phyloP scores from a whole-genome alignment of 2,113 vertebrate species.

The Arothron firmamentum region DNA sequence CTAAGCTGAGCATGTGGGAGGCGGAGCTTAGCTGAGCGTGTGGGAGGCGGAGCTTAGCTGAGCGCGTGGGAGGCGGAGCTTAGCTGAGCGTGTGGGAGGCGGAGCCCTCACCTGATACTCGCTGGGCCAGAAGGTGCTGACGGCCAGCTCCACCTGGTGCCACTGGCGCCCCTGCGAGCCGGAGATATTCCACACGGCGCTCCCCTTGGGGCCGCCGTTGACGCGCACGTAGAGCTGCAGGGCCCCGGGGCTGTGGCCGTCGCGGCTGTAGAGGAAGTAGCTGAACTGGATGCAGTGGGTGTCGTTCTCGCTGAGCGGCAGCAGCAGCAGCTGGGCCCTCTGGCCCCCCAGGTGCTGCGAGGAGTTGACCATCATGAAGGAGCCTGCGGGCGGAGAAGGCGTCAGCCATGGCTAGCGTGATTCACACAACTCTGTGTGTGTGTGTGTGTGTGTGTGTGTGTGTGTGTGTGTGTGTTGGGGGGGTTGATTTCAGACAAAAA shows the following conservation, averaged over 20 bases:
- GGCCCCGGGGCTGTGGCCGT: conserved; percentile 86
- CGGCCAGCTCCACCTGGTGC: conserved; percentile 92
- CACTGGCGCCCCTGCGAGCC: conserved; percentile 88
- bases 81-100: not conserved
- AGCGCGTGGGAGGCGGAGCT: not conserved
- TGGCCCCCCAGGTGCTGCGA: conserved; percentile 85
- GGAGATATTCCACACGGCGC: conserved; percentile 87
- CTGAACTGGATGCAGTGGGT: conserved; percentile 98
- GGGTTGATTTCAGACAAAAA: no score
- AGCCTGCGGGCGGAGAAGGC: conserved; percentile 75
- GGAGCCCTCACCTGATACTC: conserved; percentile 87
- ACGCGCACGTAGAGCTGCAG: conserved; percentile 85
- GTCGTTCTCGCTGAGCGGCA: conserved; percentile 91
- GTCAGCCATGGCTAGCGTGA: no score
- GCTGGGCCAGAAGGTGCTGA: conserved; percentile 97
- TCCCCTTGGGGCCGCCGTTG: conserved; percentile 83
- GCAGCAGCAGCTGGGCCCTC: conserved; percentile 84
- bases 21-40: not conserved
- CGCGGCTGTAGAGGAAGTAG: conserved; percentile 91
- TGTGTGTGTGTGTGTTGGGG: no score
- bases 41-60: not conserved
- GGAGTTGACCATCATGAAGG: conserved; percentile 92
- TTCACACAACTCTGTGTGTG: no score
- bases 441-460: no score
- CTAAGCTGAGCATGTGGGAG: not conserved